Conservation (phyloP, 2,888 invertebrate genomes). For the Mayetiola destructor region DNA sequence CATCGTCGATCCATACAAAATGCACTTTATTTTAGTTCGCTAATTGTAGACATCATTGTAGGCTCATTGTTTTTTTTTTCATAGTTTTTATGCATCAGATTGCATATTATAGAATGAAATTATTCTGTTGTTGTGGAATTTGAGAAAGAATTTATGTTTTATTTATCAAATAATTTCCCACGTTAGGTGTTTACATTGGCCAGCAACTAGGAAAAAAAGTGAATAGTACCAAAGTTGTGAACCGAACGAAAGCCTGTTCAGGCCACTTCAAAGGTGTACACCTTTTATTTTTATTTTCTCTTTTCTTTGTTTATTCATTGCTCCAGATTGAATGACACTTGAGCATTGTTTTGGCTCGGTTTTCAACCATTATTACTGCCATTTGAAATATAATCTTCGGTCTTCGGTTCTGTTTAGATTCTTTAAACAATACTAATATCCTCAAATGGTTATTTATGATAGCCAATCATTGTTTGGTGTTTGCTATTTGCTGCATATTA, state of each 20-base stretch:
- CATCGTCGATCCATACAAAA: neutral
- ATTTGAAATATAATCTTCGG: slow-evolving; percentile 11
- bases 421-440: neutral
- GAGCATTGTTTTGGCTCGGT: neutral
- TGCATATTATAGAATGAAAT: no score
- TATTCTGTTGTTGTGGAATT: no score
- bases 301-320: slow-evolving; percentile 1
- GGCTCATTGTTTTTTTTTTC: neutral
- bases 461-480: neutral
- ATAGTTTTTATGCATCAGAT: neutral
- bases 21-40: neutral
- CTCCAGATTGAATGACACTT: neutral
- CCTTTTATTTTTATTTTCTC: no score
- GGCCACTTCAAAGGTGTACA: neutral
- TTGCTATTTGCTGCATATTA: neutral
- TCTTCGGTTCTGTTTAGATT: no score
- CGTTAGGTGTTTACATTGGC: no score
- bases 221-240: no score
- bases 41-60: no score
- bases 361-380: neutral
- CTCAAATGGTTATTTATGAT: neutral
- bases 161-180: no score
- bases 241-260: neutral
- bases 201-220: no score
- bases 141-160: no score